Evolutionary conservation across 2,888 invertebrate genomes (phyloP), one percentile per base, ranked within the genome.

Genomic region (Caenorhabditis angaria): DNA sequence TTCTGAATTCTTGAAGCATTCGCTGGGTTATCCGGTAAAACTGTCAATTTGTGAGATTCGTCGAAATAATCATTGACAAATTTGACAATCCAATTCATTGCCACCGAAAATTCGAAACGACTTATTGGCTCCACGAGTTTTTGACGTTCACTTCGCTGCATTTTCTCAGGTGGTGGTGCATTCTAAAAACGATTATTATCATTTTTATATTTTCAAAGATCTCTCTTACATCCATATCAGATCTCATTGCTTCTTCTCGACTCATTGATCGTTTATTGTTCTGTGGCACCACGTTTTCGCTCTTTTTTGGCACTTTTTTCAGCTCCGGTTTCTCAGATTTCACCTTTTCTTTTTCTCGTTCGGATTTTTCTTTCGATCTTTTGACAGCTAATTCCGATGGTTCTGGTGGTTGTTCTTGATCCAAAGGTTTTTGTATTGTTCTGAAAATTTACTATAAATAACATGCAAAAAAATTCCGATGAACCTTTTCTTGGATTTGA

Each of bases 31-130:
- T 67, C 69, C n/a, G 73, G 73, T 47, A 73, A 50, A 18, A 74
- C 74, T 6, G 69, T 57, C 20, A 63, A 63, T 28, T 69, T 74
- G n/a, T 74, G 74, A 0, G 69, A 69, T 28, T 74, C 74, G 54
- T 74, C 74, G 35, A 69, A 69, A 20, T 74, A 74, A 3, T 74
- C 74, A 29, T 74, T 74, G 48, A 74, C 35, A 27, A 74, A 74
- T 8, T 60, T 54, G 18, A 66, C 55, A 10, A 70, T 65, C 14
- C 12, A 12, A 20, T 55, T 51, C 69, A 74, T 74, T 29, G 18
- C 56, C 20, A 56, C 59, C 12, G 41, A 20, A 32, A 74, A 74
- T 48, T 74, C 74, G 32, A 57, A 8, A 24, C 61, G n/a, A 18
- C 74, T 59, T 20, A 74, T 47, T 10, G 74, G 74, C 47, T 74